phyloP scores from a whole-genome alignment of 2,797 vertebrate genomes.

The Poliocrania exsul region DNA sequence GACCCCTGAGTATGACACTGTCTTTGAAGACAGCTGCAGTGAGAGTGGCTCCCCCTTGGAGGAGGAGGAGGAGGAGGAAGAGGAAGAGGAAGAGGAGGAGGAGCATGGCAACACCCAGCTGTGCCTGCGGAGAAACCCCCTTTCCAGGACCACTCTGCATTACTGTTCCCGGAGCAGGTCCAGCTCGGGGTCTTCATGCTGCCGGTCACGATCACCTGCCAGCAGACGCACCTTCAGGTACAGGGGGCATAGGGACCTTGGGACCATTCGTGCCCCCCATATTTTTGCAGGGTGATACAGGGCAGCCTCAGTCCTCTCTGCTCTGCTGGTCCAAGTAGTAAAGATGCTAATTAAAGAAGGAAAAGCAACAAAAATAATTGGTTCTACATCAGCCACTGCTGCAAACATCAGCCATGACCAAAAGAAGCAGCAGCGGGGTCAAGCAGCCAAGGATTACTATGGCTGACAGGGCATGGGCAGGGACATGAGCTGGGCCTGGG shows the following conservation, averaged over 20 bases:
- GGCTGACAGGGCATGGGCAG: not conserved
- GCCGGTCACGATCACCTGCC: constrained; percentile 85
- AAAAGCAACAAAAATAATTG: not conserved
- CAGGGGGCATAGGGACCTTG: accelerated
- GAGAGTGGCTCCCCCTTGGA: constrained; percentile 72
- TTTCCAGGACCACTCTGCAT: constrained; percentile 74
- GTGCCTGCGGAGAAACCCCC: constrained; percentile 74
- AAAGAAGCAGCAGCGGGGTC: not conserved
- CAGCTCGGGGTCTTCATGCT: constrained; percentile 79
- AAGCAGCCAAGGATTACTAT: not conserved
- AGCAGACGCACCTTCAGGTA: constrained; percentile 89
- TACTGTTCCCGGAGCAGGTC: constrained; percentile 85
- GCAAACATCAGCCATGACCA: not conserved
- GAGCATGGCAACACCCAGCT: constrained; percentile 63
- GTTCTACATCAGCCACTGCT: not conserved
- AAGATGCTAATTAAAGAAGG: not conserved
- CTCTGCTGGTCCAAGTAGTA: not conserved
- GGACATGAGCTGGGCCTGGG: accelerated
- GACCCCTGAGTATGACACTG: constrained; percentile 76
- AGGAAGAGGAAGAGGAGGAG: constrained; percentile 68
- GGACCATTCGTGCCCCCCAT: not conserved
- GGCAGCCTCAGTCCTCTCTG: not conserved
- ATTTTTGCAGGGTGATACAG: accelerated
- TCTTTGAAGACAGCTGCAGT: constrained; percentile 81
- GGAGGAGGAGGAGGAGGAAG: constrained; percentile 71